A percentile compares a stretch with the other conserved stretches of the same genome.
phyloP scores from a whole-genome alignment of 2,888 invertebrate species.

The Platycheirus albimanus region DNA sequence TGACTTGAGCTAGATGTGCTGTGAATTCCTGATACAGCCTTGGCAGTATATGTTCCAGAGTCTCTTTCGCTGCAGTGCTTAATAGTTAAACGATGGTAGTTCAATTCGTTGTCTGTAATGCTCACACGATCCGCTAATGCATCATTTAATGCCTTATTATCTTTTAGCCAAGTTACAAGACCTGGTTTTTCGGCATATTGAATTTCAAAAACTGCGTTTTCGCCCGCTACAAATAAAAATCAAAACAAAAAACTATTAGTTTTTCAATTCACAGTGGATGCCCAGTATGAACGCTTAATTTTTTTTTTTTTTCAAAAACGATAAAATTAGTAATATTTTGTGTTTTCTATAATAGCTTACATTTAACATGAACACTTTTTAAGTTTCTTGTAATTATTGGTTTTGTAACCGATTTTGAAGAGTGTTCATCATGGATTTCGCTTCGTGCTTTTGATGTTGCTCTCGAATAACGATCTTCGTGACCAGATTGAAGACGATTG shows the following conservation, averaged over 20 bases:
- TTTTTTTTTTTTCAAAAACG: no score
- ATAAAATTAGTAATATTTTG: no score
- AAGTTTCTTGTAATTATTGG: slow-evolving; percentile 90
- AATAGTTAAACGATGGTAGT: slow-evolving; percentile 88
- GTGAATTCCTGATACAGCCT: slow-evolving; percentile 91
- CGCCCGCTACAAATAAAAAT: slow-evolving; percentile 87
- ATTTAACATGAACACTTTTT: slow-evolving; percentile 90
- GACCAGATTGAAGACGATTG: slow-evolving; percentile 37
- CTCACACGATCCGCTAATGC: slow-evolving; percentile 89
- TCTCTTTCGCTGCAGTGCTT: slow-evolving; percentile 90
- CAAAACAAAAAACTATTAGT: neutral
- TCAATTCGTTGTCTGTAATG: slow-evolving; percentile 85
- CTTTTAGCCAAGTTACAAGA: slow-evolving; percentile 92
- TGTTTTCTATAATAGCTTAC: no score
- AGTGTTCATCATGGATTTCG: slow-evolving; percentile 74
- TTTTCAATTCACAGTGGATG: neutral
- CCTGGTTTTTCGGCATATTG: slow-evolving; percentile 86
- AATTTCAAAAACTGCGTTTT: slow-evolving; percentile 92
- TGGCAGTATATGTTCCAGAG: slow-evolving; percentile 94
- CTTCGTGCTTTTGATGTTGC: slow-evolving; percentile 64
- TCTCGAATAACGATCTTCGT: slow-evolving; percentile 44
- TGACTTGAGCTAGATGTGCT: slow-evolving; percentile 93
- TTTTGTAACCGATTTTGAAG: slow-evolving; percentile 84
- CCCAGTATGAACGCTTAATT: no score
- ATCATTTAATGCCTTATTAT: slow-evolving; percentile 92